phyloP scores from a whole-genome alignment of 2,113 vertebrate genomes.

The Dipodomys stephensi region DNA sequence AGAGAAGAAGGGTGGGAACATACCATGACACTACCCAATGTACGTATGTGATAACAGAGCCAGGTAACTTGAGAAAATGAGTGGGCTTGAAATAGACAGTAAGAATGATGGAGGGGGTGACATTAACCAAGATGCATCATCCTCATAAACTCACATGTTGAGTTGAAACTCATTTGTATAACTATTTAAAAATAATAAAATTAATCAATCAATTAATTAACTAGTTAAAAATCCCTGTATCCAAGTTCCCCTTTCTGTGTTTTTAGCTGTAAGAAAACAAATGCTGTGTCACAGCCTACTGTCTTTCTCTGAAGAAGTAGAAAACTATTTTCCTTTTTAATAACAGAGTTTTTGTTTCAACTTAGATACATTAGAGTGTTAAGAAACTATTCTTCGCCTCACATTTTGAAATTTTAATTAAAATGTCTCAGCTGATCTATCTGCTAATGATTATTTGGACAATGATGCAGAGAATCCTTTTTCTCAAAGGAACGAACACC shows the following conservation, averaged over 20 bases:
- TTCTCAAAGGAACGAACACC: conserved; percentile 80
- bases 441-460: conserved; percentile 83
- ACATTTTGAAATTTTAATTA: conserved; percentile 78
- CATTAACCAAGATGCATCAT: too few species aligned
- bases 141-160: too few species aligned
- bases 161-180: too few species aligned
- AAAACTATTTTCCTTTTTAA: conserved; percentile 16
- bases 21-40: too few species aligned
- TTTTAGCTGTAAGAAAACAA: conserved; percentile 15
- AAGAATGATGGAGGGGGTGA: too few species aligned
- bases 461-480: conserved; percentile 80
- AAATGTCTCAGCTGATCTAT: conserved; percentile 77
- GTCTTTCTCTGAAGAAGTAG: conserved; percentile 29
- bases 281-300: neutral
- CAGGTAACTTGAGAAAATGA: too few species aligned
- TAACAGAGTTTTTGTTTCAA: conserved; percentile 59
- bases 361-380: conserved; percentile 43
- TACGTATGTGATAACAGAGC: too few species aligned
- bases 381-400: conserved; percentile 63
- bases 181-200: too few species aligned
- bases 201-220: too few species aligned
- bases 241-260: neutral
- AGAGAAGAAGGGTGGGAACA: too few species aligned
- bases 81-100: too few species aligned
- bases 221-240: neutral